A percentile compares a stretch with the other conserved stretches of the same genome.
These are phyloP conservation scores for Nematolebias whitei DNA, from an alignment of 2,113 vertebrate genomes.

Conservation along the genomic window DNA sequence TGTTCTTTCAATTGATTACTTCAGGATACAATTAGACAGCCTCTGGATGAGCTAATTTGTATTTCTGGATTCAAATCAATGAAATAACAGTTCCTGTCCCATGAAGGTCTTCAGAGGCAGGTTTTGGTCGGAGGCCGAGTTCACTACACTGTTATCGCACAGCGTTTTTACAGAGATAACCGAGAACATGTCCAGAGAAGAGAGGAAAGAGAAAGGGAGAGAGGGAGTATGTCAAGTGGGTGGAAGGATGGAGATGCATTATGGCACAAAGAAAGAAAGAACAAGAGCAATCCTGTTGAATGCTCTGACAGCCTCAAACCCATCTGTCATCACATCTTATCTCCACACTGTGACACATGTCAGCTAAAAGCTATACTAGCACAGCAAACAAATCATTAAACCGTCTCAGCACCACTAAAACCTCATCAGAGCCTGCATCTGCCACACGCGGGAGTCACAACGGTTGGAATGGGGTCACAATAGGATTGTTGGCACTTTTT, in stretches of 20 bases:
- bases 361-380: slow-evolving; percentile 36
- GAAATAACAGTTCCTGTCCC: too few relatives aligned
- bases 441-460: background rate
- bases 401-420: background rate
- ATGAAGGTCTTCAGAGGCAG: too few relatives aligned
- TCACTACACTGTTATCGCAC: slow-evolving; percentile 35
- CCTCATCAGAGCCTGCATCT: slow-evolving; percentile 26
- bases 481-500: slow-evolving; percentile 15
- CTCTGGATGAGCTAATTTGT: too few relatives aligned
- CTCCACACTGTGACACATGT: slow-evolving; percentile 58
- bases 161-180: slow-evolving; percentile 34
- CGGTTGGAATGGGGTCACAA: slow-evolving; percentile 46
- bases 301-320: slow-evolving; percentile 44
- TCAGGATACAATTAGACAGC: too few relatives aligned
- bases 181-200: slow-evolving; percentile 49
- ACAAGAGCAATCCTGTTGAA: slow-evolving; percentile 37
- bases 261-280: slow-evolving; percentile 31
- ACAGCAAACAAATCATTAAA: slow-evolving; percentile 51
- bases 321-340: slow-evolving; percentile 54
- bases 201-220: slow-evolving; percentile 16
- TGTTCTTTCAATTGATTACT: too few relatives aligned
- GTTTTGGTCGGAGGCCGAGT: too few relatives aligned
- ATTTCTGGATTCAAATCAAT: too few relatives aligned
- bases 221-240: slow-evolving; percentile 49
- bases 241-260: slow-evolving; percentile 61